These are phyloP conservation scores for Pempheris klunzingeri DNA, from an alignment of 2,797 vertebrate species.

Conservation along the genomic window DNA sequence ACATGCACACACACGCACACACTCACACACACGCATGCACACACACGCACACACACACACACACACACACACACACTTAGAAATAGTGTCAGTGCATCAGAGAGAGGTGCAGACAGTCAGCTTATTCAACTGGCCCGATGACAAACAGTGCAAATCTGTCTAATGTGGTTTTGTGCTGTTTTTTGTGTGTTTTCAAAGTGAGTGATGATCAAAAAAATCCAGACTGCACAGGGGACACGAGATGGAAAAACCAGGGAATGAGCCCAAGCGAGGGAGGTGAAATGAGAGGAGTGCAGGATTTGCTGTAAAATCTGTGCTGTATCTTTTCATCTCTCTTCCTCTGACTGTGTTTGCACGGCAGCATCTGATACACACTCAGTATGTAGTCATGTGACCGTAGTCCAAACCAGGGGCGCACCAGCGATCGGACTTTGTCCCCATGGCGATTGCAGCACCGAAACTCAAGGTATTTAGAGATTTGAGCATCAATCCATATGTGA, in stretches of 20 bases:
- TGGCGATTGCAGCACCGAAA: background rate
- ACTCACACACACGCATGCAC: conserved; percentile 2
- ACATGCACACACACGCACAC: background rate
- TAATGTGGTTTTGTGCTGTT: conserved; percentile 2
- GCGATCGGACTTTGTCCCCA: background rate
- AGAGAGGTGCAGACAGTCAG: conserved; percentile 40
- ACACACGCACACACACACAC: background rate
- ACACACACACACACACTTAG: too few relatives aligned
- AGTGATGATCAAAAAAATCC: conserved; percentile 20
- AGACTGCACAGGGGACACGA: background rate
- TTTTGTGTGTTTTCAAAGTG: conserved; percentile 8
- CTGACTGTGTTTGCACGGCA: conserved; percentile 12
- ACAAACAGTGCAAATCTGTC: conserved; percentile 39
- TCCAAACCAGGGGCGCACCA: background rate
- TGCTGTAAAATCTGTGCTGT: background rate
- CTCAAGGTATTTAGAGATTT: background rate
- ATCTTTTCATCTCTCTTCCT: background rate
- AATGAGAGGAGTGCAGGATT: conserved; percentile 1
- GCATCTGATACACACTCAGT: background rate
- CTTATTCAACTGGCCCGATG: conserved; percentile 15
- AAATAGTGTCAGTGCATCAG: conserved; percentile 7
- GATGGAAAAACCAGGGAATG: background rate
- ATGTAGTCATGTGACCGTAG: background rate
- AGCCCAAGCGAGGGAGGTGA: background rate
- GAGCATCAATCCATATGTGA: background rate